Evolutionary conservation across 2,888 invertebrate genomes (phyloP), one percentile per base, ranked within the genome.

Genomic region (Drosophila monieri): DNA sequence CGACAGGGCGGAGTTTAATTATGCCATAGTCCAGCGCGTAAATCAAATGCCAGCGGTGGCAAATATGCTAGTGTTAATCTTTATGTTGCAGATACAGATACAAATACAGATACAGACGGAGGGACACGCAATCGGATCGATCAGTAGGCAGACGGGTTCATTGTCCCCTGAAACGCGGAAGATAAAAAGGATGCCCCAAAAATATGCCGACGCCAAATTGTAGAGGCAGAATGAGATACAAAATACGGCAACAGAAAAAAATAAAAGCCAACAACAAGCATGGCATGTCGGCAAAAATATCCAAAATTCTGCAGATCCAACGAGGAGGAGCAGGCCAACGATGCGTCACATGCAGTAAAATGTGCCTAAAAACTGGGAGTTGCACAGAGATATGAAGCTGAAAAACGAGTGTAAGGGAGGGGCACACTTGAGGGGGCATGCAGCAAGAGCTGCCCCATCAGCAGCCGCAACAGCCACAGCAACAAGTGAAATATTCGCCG

Each of bases 101-200:
- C 41, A 58, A 44, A 25, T 27, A 2, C 41, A 60, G 48, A 32
- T 27, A 21, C 53, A 27, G 18, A 60, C 41, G 15, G 41, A 15
- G 18, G 10, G n/a, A 60, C 55, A 56, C 76, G 76, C 74, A 80
- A 83, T 77, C 76, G 74, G 76, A 73, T 76, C 80, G 76, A 80
- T 77, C 74, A 69, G 55, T 59, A 30, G n/a, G 47, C 60, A 53
- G 58, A 49, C 65, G 73, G 55, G 84, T 78, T 85, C 84, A 70
- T 69, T 60, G 84, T 49, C 61, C 84, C 70, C 83, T 68, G 80
- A 74, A 87, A 85, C 88, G 85, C 88, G 88, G 85, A 85, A 87
- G 80, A 85, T 85, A 79, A 80, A 84, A 87, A 85, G 85, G 88
- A 84, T 87, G 80, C 83, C 80, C 80, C 76, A 76, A 85, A 85